These are phyloP conservation scores for Drosophila ezoana DNA, from an alignment of 2,888 invertebrate genomes.

Conservation along the genomic window DNA sequence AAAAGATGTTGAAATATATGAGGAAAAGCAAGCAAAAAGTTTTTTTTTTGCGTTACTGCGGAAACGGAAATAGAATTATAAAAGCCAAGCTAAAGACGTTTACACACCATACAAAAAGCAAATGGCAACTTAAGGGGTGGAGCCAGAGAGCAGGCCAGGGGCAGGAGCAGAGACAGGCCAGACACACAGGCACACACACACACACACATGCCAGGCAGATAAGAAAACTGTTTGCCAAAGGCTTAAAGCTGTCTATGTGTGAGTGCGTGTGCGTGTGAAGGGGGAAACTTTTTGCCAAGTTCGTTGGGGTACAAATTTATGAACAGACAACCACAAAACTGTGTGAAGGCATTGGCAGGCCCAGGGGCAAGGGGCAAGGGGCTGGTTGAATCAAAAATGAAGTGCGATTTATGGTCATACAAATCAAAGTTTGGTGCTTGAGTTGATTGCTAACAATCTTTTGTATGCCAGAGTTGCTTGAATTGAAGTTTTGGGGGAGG, in stretches of 20 bases:
- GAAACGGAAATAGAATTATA: slow-evolving; percentile 83
- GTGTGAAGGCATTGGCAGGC: slow-evolving; percentile 21
- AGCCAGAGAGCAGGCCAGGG: neutral
- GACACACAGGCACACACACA: slow-evolving; percentile 10
- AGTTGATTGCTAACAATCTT: slow-evolving; percentile 77
- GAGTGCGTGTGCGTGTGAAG: neutral
- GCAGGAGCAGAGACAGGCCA: neutral
- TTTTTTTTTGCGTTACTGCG: slow-evolving; percentile 51
- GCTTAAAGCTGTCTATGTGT: slow-evolving; percentile 49
- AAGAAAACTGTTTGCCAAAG: slow-evolving; percentile 73
- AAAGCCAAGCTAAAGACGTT: slow-evolving; percentile 78
- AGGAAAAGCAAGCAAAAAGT: slow-evolving; percentile 48
- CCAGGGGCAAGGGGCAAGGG: neutral
- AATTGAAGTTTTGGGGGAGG: neutral
- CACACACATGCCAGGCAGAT: slow-evolving; percentile 54
- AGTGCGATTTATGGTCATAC: slow-evolving; percentile 80
- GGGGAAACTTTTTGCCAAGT: slow-evolving; percentile 58
- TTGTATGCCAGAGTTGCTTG: slow-evolving; percentile 44
- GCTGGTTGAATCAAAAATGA: slow-evolving; percentile 72
- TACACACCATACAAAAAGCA: slow-evolving; percentile 65
- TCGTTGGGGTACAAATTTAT: slow-evolving; percentile 74
- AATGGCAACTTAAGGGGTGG: slow-evolving; percentile 29
- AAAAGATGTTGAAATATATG: slow-evolving; percentile 62
- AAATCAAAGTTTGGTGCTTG: slow-evolving; percentile 81
- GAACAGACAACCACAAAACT: slow-evolving; percentile 79